Base-by-base conservation (phyloP, 1,140 invertebrate species). In the Lucilia cuprina region DNA sequence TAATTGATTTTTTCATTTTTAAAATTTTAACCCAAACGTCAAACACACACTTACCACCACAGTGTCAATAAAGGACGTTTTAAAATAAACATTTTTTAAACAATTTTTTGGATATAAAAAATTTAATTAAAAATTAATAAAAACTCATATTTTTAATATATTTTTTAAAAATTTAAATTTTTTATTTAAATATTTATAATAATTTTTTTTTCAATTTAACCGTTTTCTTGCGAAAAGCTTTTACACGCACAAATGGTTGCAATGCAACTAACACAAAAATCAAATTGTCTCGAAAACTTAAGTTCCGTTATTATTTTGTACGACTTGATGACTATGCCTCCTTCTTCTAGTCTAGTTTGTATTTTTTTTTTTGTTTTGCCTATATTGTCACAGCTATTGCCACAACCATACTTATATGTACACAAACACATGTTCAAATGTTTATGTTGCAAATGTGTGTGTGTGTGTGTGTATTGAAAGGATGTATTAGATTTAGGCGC, bases 31-130 rank as follows among this genome's bases (percentile, higher is more conserved):
- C 41, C 41, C 41, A 41, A 41, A 5, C 50, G 17, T 12, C 50
- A 55, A 49, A 55, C 12, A 55, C 50, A 55, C 13, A 84, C 83
- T 84, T 77, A 84, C 83, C 83, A 84, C 83, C 83, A 84, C 47
- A 84, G 70, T 47, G 82, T 49, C 47, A 84, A 82, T 41, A 84
- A n/a, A 35, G 83, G 83, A 34, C 83, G 83, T 82, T 70, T 84
- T 49, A 82, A 49, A 30, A 84, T 84, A 47, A 82, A 84, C 83
- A 84, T 84, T 84, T 47, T 84, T 10, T 84, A 75, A 19, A 12
- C 13, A 10, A 2, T 30, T 50, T 30, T 49, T 50, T n/a, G n/a
- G n/a, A n/a, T n/a, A n/a, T n/a, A n/a, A n/a, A n/a, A n/a, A n/a
- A n/a, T n/a, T n/a, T n/a, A n/a, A n/a, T n/a, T n/a, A n/a, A 74